A percentile compares a stretch with the other conserved stretches of the same genome.
Conservation (phyloP, 2,113 vertebrate species). For the Eubucco bourcierii region DNA sequence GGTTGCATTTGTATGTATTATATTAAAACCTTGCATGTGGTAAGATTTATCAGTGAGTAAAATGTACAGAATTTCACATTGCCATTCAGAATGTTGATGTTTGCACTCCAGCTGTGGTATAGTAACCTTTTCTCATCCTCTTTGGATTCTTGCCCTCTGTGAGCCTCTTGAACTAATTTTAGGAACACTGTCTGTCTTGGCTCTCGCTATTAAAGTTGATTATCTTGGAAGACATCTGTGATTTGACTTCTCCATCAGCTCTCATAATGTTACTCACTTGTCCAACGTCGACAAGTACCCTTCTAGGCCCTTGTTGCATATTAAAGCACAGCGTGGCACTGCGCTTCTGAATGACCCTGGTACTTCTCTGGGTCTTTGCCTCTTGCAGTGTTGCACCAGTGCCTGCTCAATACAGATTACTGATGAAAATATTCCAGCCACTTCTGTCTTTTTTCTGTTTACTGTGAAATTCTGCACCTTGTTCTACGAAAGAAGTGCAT, state of each 20-base stretch:
- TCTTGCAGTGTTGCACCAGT: neutral
- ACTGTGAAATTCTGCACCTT: neutral
- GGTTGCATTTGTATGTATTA: neutral
- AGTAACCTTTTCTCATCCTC: neutral
- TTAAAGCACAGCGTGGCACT: neutral
- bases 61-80: neutral
- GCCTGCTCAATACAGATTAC: neutral
- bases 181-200: neutral
- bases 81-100: neutral
- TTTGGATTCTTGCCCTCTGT: neutral
- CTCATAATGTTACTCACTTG: neutral
- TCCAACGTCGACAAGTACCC: neutral
- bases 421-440: neutral
- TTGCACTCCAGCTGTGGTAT: neutral
- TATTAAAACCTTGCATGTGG: neutral
- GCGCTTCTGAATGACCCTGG: neutral
- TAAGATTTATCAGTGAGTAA: neutral
- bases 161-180: conserved; percentile 14
- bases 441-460: neutral
- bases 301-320: neutral
- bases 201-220: neutral
- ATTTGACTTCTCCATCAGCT: neutral
- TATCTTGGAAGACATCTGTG: neutral
- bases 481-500: neutral
- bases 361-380: neutral